These are phyloP conservation scores for Conistra vaccinii DNA, from an alignment of 2,888 invertebrate species.

Conservation along the genomic window DNA sequence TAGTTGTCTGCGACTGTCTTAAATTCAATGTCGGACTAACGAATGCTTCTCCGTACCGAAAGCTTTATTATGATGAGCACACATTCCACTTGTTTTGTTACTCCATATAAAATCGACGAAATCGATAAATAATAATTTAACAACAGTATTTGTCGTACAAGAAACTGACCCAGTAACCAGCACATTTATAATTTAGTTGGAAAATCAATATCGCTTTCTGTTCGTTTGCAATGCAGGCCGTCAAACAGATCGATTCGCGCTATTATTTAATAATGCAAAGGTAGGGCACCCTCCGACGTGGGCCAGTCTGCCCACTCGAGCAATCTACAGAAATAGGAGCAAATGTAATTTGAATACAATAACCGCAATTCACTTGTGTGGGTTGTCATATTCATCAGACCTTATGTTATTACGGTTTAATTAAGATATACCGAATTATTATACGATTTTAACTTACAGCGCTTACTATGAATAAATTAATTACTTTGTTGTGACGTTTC, in stretches of 20 bases:
- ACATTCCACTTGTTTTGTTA: constrained; percentile 14
- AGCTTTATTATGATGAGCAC: constrained; percentile 23
- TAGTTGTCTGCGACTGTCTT: constrained; percentile 36
- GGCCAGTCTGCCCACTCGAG: constrained; percentile 56
- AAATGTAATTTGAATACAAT: constrained; percentile 78
- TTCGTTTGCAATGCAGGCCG: constrained; percentile 55
- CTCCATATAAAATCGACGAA: neutral
- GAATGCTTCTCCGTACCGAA: constrained; percentile 3
- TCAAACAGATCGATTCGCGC: constrained; percentile 55
- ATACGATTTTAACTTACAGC: constrained; percentile 1
- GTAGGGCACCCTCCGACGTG: constrained; percentile 47
- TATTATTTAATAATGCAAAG: constrained; percentile 68
- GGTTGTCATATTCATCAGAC: constrained; percentile 54
- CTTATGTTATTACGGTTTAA: constrained; percentile 34
- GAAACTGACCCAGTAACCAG: constrained; percentile 34
- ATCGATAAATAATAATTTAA: constrained; percentile 12
- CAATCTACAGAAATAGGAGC: constrained; percentile 66
- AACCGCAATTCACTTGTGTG: constrained; percentile 68
- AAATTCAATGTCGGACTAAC: constrained; percentile 34
- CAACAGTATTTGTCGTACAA: neutral
- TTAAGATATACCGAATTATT: constrained; percentile 15
- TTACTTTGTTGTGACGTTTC: constrained; percentile 5
- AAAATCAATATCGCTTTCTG: constrained; percentile 65
- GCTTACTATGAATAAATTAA: neutral
- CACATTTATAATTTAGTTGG: constrained; percentile 53